Evolutionary conservation across 2,113 vertebrate genomes (phyloP).

Genomic region (Grammomys dolichurus): DNA sequence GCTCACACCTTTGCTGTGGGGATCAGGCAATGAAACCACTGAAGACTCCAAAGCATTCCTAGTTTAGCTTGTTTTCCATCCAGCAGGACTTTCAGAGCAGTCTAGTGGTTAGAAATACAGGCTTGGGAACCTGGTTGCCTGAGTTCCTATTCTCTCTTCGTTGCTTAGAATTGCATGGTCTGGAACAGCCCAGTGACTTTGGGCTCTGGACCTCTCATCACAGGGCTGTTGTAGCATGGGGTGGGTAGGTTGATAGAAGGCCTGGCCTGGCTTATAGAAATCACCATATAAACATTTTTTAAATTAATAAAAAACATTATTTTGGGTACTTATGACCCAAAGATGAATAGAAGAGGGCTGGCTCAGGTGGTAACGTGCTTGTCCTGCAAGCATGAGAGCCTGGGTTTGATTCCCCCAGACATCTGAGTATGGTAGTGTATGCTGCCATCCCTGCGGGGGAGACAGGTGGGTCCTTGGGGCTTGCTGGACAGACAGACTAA

Average conservation of each 20-base stretch:
- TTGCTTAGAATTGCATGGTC: too few species aligned
- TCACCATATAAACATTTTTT: neutral
- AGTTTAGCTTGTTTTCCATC: neutral
- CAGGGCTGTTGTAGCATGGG: neutral
- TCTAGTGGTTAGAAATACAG: too few species aligned
- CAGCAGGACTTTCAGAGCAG: neutral
- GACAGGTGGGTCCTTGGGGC: neutral
- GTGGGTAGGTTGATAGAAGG: neutral
- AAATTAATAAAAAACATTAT: neutral
- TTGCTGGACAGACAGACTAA: neutral
- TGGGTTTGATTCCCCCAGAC: neutral
- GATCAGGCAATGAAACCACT: neutral
- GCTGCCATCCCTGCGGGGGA: neutral
- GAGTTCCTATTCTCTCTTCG: neutral
- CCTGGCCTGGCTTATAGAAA: neutral
- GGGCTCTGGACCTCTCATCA: neutral
- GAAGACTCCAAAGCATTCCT: neutral
- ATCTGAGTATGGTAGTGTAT: neutral
- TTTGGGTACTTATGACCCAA: too few species aligned
- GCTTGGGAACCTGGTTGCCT: rapidly evolving
- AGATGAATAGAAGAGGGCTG: neutral
- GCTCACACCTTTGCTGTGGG: neutral
- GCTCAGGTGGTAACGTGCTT: neutral
- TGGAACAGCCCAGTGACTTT: neutral
- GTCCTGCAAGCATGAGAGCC: too few species aligned